Evolutionary conservation across 2,888 invertebrate genomes (phyloP).

Genomic region (Silvanus unidentatus): DNA sequence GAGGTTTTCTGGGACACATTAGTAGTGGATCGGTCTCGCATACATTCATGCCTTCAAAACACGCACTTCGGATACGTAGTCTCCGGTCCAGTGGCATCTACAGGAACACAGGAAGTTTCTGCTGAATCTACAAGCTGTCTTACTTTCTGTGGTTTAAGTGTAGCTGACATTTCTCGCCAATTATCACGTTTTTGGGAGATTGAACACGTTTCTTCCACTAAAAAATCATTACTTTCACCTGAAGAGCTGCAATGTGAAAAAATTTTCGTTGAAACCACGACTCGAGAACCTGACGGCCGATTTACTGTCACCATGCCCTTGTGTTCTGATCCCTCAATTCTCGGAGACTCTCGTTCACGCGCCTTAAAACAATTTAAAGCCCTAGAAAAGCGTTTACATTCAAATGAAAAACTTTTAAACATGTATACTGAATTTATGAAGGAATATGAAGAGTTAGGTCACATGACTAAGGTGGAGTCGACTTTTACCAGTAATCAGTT

Average conservation of each 20-base stretch:
- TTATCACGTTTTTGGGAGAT: constrained; percentile 6
- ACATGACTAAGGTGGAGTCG: constrained; percentile 4
- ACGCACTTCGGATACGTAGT: no score
- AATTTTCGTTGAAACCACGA: constrained; percentile 7
- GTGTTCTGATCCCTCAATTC: background rate
- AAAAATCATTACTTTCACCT: background rate
- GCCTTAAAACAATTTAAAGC: constrained; percentile 4
- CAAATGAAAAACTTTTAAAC: background rate
- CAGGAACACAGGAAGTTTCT: no score
- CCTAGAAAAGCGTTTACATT: constrained; percentile 5
- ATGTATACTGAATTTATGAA: constrained; percentile 8
- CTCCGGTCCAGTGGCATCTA: no score
- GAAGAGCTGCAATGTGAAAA: constrained; percentile 17
- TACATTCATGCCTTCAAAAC: no score
- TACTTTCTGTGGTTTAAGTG: no score
- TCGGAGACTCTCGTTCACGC: constrained; percentile 2
- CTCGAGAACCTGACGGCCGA: constrained; percentile 1
- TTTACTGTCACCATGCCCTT: constrained; percentile 8
- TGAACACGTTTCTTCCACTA: background rate
- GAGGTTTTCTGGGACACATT: no score
- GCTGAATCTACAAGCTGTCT: no score
- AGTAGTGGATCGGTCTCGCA: no score
- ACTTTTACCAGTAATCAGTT: background rate
- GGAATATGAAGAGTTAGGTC: constrained; percentile 5
- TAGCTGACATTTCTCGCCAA: no score